A percentile compares a stretch with the other conserved stretches of the same genome.
Conservation (phyloP, 2,888 invertebrate species). For the Melieria picta region DNA sequence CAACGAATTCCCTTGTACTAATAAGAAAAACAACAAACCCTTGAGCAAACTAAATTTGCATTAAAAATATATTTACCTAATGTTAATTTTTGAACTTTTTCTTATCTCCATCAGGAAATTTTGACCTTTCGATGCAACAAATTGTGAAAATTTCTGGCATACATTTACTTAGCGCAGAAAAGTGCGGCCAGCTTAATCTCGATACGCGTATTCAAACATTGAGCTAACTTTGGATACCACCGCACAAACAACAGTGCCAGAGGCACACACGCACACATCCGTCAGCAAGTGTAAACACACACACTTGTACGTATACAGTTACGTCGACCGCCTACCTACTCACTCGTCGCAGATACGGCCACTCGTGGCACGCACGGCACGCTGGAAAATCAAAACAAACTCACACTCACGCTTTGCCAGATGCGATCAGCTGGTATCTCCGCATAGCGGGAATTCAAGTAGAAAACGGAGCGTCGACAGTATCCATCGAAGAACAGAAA, state of each 20-base stretch:
- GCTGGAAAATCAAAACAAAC: constrained; percentile 19
- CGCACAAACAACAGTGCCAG: too few relatives aligned
- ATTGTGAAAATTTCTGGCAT: too few relatives aligned
- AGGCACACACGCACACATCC: background rate
- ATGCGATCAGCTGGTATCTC: constrained; percentile 16
- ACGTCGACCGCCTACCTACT: background rate
- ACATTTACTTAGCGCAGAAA: too few relatives aligned
- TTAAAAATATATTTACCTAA: too few relatives aligned
- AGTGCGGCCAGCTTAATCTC: too few relatives aligned
- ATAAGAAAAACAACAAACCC: too few relatives aligned
- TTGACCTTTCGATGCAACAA: too few relatives aligned
- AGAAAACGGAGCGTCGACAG: background rate
- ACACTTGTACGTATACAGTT: background rate
- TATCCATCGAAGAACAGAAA: background rate
- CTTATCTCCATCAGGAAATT: too few relatives aligned
- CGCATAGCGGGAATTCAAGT: constrained; percentile 4
- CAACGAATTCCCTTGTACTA: too few relatives aligned
- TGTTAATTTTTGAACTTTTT: too few relatives aligned
- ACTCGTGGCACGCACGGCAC: background rate
- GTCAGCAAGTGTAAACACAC: background rate
- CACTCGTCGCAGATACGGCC: background rate
- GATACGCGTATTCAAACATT: too few relatives aligned
- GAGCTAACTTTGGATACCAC: background rate
- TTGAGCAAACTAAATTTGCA: too few relatives aligned
- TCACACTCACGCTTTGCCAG: background rate